Conservation (phyloP, 2,888 invertebrate species). For the Hypena proboscidalis region DNA sequence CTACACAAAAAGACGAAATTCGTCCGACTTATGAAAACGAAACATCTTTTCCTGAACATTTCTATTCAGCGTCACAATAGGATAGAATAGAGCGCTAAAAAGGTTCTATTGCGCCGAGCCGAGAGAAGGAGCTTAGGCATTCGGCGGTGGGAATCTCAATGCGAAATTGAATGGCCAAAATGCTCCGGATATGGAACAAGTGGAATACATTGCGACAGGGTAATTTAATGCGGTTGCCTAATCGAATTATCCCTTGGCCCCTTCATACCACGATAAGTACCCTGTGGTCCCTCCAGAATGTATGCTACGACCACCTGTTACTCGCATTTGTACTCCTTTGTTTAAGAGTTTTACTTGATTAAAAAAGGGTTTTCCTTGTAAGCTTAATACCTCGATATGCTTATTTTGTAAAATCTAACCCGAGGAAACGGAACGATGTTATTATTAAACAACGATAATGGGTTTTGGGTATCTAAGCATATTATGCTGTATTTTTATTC, state of each 20-base stretch:
- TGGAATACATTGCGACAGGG: constrained; percentile 24
- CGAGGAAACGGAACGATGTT: background rate
- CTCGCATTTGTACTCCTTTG: constrained; percentile 10
- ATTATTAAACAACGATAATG: background rate
- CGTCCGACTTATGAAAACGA: constrained; percentile 19
- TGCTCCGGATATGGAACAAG: constrained; percentile 15
- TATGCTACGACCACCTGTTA: constrained; percentile 26
- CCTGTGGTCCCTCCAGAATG: constrained; percentile 13
- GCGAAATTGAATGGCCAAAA: constrained; percentile 37
- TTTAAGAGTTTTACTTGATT: constrained; percentile 21
- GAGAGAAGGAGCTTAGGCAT: constrained; percentile 24
- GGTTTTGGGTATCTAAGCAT: background rate
- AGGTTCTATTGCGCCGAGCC: constrained; percentile 30
- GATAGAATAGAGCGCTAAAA: constrained; percentile 30
- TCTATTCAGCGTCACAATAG: constrained; percentile 24
- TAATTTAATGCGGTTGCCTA: constrained; percentile 21
- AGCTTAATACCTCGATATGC: constrained; percentile 1
- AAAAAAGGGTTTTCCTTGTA: constrained; percentile 16
- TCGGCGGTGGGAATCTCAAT: constrained; percentile 26
- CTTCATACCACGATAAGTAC: constrained; percentile 10
- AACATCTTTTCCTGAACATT: constrained; percentile 20
- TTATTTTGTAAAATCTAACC: background rate
- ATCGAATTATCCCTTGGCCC: constrained; percentile 11
- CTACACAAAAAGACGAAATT: no score
- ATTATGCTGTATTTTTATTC: no score